These are phyloP conservation scores for Periophthalmus magnuspinnatus DNA, from an alignment of 2,797 vertebrate species.

Conservation along the genomic window DNA sequence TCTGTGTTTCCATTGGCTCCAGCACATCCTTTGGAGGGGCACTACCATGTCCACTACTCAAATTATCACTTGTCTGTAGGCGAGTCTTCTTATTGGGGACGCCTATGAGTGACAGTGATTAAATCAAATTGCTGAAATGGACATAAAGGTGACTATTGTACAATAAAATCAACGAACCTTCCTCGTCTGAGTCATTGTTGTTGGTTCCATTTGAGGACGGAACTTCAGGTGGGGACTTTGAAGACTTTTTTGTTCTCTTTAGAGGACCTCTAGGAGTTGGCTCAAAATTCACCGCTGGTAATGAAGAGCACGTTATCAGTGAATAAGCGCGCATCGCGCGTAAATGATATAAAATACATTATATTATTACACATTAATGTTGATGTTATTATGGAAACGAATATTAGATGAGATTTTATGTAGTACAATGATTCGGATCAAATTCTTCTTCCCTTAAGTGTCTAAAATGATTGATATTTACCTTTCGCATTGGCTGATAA, in stretches of 20 bases:
- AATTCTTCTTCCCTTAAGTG: conserved; percentile 3
- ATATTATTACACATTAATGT: neutral
- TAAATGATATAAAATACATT: neutral
- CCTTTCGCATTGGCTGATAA: conserved; percentile 26
- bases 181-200: conserved; percentile 41
- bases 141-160: neutral
- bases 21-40: conserved; percentile 52
- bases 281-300: conserved; percentile 28
- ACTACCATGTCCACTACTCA: conserved; percentile 9
- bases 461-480: neutral
- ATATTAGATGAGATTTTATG: neutral
- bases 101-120: conserved; percentile 23
- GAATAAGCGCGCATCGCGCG: no score
- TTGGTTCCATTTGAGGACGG: conserved; percentile 48
- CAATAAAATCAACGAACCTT: conserved; percentile 25
- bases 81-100: conserved; percentile 56
- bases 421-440: neutral
- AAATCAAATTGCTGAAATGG: neutral
- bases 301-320: neutral
- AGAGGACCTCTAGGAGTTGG: conserved; percentile 55
- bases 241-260: conserved; percentile 44
- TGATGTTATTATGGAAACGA: neutral
- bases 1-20: conserved; percentile 35
- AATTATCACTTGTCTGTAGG: neutral
- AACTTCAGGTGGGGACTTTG: conserved; percentile 5